Percentiles rank a stretch among this genome's conserved stretches.
Conservation (phyloP, 2,797 vertebrate genomes). For the Spinus olivaceus region DNA sequence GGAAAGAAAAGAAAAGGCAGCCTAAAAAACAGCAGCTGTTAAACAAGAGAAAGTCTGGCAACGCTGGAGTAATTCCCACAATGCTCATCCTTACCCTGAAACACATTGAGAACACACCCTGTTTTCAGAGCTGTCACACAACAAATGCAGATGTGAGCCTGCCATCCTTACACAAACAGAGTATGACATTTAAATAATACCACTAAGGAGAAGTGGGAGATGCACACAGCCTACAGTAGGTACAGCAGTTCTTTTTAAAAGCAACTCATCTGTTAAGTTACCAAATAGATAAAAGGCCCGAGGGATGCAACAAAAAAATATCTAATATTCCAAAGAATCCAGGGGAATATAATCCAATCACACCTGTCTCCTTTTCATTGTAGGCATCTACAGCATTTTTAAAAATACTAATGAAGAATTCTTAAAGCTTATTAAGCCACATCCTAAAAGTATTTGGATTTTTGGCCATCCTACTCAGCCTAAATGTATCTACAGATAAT, state of each 20-base stretch:
- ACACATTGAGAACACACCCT: not conserved
- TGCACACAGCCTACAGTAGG: not conserved
- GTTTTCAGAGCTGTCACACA: constrained; percentile 51
- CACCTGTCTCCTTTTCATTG: not conserved
- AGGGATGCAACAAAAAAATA: not conserved
- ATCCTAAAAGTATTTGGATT: not conserved
- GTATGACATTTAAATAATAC: constrained; percentile 50
- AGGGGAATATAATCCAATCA: not conserved
- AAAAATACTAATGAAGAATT: not conserved
- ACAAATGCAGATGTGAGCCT: constrained; percentile 25
- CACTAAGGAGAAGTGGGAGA: constrained; percentile 24
- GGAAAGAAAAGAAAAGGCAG: not conserved
- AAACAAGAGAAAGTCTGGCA: constrained; percentile 3
- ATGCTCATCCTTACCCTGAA: not conserved
- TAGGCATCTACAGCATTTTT: not conserved
- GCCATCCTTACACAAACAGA: constrained; percentile 38
- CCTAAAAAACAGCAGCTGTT: not conserved
- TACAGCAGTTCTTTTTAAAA: not conserved
- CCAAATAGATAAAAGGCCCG: constrained; percentile 13
- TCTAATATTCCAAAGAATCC: not conserved
- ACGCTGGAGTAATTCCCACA: constrained; percentile 16
- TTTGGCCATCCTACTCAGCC: not conserved
- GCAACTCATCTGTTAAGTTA: constrained; percentile 19
- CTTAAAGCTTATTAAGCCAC: not conserved
- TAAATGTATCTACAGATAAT: not conserved